Conservation (phyloP, 2,797 vertebrate species). For the Moxostoma hubbsi region DNA sequence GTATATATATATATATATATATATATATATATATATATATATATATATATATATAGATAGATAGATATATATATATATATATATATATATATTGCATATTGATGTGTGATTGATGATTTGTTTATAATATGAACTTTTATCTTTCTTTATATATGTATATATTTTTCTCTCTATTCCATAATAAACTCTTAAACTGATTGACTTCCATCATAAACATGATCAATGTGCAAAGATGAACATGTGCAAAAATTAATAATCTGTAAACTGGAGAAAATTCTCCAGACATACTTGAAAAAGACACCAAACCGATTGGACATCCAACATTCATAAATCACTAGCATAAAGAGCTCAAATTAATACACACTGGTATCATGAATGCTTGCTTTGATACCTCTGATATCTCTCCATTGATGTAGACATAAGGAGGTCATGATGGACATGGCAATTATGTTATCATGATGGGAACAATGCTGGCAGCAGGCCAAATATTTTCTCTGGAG, state of each 20-base stretch:
- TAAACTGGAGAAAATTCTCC: conserved; percentile 39
- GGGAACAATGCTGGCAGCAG: background rate
- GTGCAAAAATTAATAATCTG: conserved; percentile 57
- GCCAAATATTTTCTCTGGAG: background rate
- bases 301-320: background rate
- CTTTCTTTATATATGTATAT: conserved; percentile 45
- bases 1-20: no score
- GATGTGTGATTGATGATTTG: conserved; percentile 3
- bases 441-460: background rate
- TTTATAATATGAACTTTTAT: conserved; percentile 60
- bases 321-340: no score
- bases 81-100: no score
- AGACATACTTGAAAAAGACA: conserved; percentile 14
- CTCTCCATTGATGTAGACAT: background rate
- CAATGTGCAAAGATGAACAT: conserved; percentile 58
- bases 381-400: no score
- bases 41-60: no score
- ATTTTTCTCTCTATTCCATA: conserved; percentile 40
- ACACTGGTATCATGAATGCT: no score
- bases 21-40: no score
- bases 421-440: background rate
- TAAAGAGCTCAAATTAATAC: no score
- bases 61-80: no score
- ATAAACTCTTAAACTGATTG: conserved; percentile 50
- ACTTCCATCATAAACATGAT: conserved; percentile 48